These are phyloP conservation scores for Coleophora deauratella DNA, from an alignment of 2,888 invertebrate species.

Conservation along the genomic window DNA sequence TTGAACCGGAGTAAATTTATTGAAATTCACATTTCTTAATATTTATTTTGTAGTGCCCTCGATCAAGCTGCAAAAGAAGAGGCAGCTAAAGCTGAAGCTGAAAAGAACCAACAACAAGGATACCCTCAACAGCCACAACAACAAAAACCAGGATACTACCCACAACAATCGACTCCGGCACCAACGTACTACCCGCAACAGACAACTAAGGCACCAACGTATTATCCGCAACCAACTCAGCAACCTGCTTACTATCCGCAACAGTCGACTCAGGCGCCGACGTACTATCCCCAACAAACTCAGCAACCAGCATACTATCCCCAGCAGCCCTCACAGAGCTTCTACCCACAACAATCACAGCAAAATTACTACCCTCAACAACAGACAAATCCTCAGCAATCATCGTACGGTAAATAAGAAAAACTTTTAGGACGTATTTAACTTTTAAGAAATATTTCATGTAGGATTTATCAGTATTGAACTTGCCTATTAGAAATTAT, in stretches of 20 bases:
- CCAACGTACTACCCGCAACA: conserved; percentile 17
- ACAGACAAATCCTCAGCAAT: conserved; percentile 11
- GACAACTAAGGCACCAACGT: conserved; percentile 12
- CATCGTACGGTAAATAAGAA: conserved; percentile 20
- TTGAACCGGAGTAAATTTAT: too few species aligned
- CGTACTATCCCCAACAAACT: conserved; percentile 9
- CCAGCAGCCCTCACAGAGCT: conserved; percentile 18
- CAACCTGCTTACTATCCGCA: conserved; percentile 14
- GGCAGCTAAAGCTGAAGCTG: conserved; percentile 37
- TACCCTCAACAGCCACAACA: conserved; percentile 15
- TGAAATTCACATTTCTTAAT: too few species aligned
- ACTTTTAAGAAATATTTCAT: too few species aligned
- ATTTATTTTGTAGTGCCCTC: conserved; percentile 28
- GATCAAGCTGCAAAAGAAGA: conserved; percentile 49
- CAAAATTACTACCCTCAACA: conserved; percentile 10
- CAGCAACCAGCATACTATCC: conserved; percentile 15
- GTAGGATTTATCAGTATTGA: too few species aligned
- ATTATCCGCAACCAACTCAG: conserved; percentile 13
- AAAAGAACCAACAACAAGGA: conserved; percentile 28
- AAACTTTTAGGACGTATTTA: too few species aligned
- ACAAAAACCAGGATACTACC: conserved; percentile 13
- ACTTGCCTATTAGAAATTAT: conserved; percentile 17
- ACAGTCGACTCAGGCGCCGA: conserved; percentile 12
- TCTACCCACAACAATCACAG: conserved; percentile 14
- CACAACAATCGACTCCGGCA: conserved; percentile 18